Evolutionary conservation across 2,888 invertebrate species (phyloP), one percentile per base, ranked within the genome.

Genomic region (Pterostichus madidus): DNA sequence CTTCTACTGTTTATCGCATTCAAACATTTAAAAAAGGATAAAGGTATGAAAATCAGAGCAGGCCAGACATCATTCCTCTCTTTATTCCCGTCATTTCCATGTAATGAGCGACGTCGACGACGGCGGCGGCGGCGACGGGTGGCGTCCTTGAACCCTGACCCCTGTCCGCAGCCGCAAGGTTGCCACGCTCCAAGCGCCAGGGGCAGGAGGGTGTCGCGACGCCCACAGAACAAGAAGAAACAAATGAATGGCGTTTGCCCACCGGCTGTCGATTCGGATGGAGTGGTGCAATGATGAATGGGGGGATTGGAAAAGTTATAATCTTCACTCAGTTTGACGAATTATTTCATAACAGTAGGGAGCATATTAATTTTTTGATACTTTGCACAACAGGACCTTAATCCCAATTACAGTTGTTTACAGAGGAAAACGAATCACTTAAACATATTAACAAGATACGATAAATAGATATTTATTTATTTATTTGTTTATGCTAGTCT

Each of bases 81-180:
- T 39, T 39, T 39, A 39, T 39, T 39, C 39, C 39, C 39, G 39
- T 39, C 61, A 71, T 71, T 39, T 44, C 11, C 13, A 44, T 71
- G 44, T 71, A 44, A 71, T 44, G 68, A 71, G 44, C 13, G n/a
- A 10, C 15, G 15, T 44, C 35, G 64, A 6, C n/a, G 24, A 10
- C 15, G 15, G 15, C 35, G 64, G 7, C n/a, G 24, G 32, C 15
- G 68, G 7, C 17, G 15, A 13, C 8, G 56, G 56, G 56, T 35
- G 35, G 64, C 75, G 75, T 13, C 75, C 52, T 75, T 75, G 49
- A 75, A 11, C 75, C 49, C 31, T 75, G 52, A 75, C 49, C 68
- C 44, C 11, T 13, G 75, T 32, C 75, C 49, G 75, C 31, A 31
- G 75, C 44, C 49, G 31, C 75, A 75, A 75, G 75, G 75, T 75